Base-by-base conservation (phyloP, 2,888 invertebrate species). In the Loripinus fragilis region DNA sequence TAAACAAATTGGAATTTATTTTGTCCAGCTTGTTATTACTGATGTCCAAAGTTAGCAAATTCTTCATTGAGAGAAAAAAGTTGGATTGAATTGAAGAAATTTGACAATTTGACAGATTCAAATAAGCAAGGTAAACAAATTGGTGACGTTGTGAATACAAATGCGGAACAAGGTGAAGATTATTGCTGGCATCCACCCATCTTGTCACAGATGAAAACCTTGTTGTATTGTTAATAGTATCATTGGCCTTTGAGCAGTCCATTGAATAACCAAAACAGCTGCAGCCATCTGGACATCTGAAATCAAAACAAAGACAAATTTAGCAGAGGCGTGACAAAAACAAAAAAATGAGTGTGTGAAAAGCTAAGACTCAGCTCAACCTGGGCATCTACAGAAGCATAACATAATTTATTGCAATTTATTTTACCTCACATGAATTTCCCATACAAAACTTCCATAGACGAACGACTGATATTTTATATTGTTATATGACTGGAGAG, bases 241-340 rank as follows among this genome's bases (percentile, higher is more conserved):
- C 17, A 20, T 20, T 33, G 17, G 33, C 33, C 3, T 33, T 5
- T 30, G 60, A 28, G 20, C 60, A 60, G 33, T 60, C 33, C 17
- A 60, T 5, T 17, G 60, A 8, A 2, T 33, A 60, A 33, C 60
- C 60, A 17, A 28, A 33, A 20, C 60, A 60, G 12, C 3, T 12
- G 33, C 60, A 60, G 5, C 17, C 60, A 5, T 60, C 60, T 30
- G 60, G 60, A 33, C 60, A 60, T 5, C 60, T 60, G 60, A 20
- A 60, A 60, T 2, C 3, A 12, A 45, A 45, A 12, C 8, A 38
- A 38, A 38, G 5, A 38, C 7, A 5, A 38, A 48, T n/a, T 48
- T 3, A 20, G 48, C 17, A 8, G 38, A 12, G 38, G 5, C 38
- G 38, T 5, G 38, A 38, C 38, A 38, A 5, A 38, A 38, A 5